These are phyloP conservation scores for Oreochromis mossambicus DNA, from an alignment of 2,797 vertebrate species.

Conservation along the genomic window DNA sequence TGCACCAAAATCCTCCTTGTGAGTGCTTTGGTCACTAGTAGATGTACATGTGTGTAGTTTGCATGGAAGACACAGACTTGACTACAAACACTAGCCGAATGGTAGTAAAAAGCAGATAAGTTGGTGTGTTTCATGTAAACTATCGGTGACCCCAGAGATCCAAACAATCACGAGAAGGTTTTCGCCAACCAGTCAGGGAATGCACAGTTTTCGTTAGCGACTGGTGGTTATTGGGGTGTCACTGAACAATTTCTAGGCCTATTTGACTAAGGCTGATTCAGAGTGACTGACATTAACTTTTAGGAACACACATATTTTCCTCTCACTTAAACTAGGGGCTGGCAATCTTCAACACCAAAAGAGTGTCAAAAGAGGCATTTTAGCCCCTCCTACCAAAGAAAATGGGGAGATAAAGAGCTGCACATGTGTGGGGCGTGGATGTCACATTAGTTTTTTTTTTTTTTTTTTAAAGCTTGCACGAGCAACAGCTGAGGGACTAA, in stretches of 20 bases:
- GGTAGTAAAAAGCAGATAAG: neutral
- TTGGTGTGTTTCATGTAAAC: neutral
- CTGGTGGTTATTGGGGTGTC: neutral
- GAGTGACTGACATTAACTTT: neutral
- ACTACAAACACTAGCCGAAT: neutral
- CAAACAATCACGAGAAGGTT: neutral
- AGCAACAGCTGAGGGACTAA: neutral
- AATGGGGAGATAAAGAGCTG: neutral
- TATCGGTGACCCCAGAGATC: neutral
- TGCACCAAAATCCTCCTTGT: neutral
- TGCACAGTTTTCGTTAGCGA: neutral
- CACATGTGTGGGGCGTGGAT: neutral
- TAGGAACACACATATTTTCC: neutral
- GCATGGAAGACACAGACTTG: neutral
- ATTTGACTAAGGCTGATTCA: neutral
- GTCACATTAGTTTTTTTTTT: accelerated
- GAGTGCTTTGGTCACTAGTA: neutral
- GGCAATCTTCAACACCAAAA: neutral
- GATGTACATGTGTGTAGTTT: neutral
- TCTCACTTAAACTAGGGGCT: neutral
- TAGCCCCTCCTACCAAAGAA: neutral
- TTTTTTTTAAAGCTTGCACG: neutral
- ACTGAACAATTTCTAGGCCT: accelerated
- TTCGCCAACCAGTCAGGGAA: neutral
- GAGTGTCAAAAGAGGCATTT: neutral